Conservation (phyloP, 2,888 invertebrate genomes). For the Busseola fusca region DNA sequence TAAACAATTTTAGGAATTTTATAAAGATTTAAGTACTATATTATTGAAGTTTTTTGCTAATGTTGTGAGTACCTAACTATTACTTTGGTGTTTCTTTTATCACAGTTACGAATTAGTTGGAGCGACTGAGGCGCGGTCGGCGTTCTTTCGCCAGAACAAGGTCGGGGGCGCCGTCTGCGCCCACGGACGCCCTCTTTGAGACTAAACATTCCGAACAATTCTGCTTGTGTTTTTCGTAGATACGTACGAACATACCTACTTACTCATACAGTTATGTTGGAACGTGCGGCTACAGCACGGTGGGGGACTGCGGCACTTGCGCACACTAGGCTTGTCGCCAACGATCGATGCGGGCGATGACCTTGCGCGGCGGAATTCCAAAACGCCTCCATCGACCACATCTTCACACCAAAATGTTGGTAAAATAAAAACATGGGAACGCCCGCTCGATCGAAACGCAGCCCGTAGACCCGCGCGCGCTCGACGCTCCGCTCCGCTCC, state of each 20-base stretch:
- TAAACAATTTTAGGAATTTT: conserved; percentile 42
- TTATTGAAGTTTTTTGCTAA: conserved; percentile 30
- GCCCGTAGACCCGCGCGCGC: background rate
- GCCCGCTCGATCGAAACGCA: conserved; percentile 43
- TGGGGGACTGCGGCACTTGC: conserved; percentile 67
- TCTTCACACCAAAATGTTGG: conserved; percentile 55
- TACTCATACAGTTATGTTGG: conserved; percentile 71
- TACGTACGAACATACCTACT: background rate
- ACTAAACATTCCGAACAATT: conserved; percentile 77
- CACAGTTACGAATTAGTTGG: conserved; percentile 60
- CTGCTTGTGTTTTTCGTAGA: conserved; percentile 70
- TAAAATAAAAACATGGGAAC: no score
- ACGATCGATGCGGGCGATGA: conserved; percentile 81
- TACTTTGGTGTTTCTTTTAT: conserved; percentile 65
- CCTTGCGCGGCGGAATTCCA: conserved; percentile 74
- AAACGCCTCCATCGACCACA: conserved; percentile 31
- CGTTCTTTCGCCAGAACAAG: conserved; percentile 61
- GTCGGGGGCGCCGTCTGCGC: conserved; percentile 78
- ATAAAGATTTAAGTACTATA: background rate
- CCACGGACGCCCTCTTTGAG: conserved; percentile 78
- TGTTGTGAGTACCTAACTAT: conserved; percentile 54
- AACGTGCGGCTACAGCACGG: conserved; percentile 69
- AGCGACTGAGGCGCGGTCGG: conserved; percentile 56
- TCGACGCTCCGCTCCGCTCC: background rate
- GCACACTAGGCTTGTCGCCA: conserved; percentile 67